Evolutionary conservation across 2,113 vertebrate genomes (phyloP), one percentile per base, ranked within the genome.

Genomic region (Protomyctophum bolini): DNA sequence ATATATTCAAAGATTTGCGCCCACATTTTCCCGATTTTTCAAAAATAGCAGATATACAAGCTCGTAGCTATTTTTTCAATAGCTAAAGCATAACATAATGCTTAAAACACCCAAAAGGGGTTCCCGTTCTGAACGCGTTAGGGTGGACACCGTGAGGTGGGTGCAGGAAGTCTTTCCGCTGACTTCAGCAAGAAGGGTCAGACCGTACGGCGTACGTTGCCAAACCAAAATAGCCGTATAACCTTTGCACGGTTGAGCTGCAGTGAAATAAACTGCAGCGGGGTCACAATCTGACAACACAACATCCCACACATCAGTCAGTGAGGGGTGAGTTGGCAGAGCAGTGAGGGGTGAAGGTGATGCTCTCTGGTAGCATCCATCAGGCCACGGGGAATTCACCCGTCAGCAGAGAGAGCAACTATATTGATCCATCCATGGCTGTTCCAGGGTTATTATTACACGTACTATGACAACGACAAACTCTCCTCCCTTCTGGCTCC

Each of bases 131-230:
- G n/a, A n/a, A n/a, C n/a, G n/a, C n/a, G 21, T 21, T 21, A 21
- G 21, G 2, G 21, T 21, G 21, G 21, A 21, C 1, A 21, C 21
- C 21, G 21, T 21, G 21, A 21, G 21, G 21, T 21, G 21, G 55
- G 12, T 54, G 74, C 12, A 73, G 33, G 52, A 63, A 68, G 66
- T 77, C 10, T 54, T 82, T 80, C 33, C 73, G 71, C 77, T 72
- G 64, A 50, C 70, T 63, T 10, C 61, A 47, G 58, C 72, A 69
- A 58, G 71, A 21, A 21, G 2, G 2, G 3, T 66, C 58, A 55
- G 12, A 73, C 61, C n/a, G n/a, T n/a, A n/a, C n/a, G n/a, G n/a
- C n/a, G n/a, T n/a, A n/a, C n/a, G 61, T 14, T 4, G 75, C 51
- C 4, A 48, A 82, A 8, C 66, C 6, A 5, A 10, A 68, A 76